phyloP scores from a whole-genome alignment of 1,140 invertebrate species.

The Chironomus striatipennis region DNA sequence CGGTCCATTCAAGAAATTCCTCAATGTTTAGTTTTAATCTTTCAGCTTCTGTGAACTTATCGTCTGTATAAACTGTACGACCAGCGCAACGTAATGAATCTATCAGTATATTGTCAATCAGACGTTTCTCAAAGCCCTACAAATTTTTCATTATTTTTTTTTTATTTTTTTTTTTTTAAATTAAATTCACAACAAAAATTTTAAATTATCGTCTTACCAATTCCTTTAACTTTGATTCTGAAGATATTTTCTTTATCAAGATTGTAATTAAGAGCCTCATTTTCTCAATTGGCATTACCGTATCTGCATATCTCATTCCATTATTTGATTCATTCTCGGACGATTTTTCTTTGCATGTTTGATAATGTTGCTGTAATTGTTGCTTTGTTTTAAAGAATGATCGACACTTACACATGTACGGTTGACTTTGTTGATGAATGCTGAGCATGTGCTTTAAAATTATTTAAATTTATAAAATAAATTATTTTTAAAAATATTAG shows the following conservation, averaged over 20 bases:
- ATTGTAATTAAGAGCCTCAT: slow-evolving; percentile 70
- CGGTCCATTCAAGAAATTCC: slow-evolving; percentile 69
- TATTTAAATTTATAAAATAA: too few relatives aligned
- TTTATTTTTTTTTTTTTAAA: too few relatives aligned
- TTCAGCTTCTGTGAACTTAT: slow-evolving; percentile 46
- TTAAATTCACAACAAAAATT: too few relatives aligned
- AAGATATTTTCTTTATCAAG: slow-evolving; percentile 70
- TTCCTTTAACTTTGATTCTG: slow-evolving; percentile 60
- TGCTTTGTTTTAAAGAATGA: slow-evolving; percentile 69
- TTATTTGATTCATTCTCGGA: slow-evolving; percentile 28
- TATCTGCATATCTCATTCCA: slow-evolving; percentile 40
- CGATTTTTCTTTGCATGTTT: slow-evolving; percentile 40
- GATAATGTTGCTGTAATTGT: slow-evolving; percentile 55
- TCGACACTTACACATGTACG: slow-evolving; percentile 63
- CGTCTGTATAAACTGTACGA: slow-evolving; percentile 50
- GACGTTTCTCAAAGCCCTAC: slow-evolving; percentile 62
- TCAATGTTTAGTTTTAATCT: slow-evolving; percentile 61
- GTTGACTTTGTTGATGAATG: slow-evolving; percentile 64
- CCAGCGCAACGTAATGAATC: slow-evolving; percentile 67
- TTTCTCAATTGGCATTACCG: slow-evolving; percentile 56
- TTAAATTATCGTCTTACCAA: slow-evolving; percentile 41
- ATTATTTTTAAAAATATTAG: too few relatives aligned
- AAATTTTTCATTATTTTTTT: too few relatives aligned
- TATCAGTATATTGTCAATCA: slow-evolving; percentile 73
- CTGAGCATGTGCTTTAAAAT: slow-evolving; percentile 62